A percentile compares a stretch with the other conserved stretches of the same genome.
Conservation (phyloP, 1,140 invertebrate species). For the Heterodera carotae region DNA sequence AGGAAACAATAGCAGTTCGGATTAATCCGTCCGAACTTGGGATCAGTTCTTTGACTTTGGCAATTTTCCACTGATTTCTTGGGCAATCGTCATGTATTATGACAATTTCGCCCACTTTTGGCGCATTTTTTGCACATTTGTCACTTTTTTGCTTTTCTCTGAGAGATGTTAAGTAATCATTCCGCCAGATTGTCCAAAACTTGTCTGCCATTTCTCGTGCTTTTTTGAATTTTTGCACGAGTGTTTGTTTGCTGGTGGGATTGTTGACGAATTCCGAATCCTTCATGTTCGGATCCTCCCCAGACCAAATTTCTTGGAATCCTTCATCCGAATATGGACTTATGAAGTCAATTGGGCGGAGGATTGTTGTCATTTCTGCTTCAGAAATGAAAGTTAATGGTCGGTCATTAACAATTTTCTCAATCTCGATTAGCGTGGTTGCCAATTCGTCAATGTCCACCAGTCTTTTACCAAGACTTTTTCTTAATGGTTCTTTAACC, state of each 20-base stretch:
- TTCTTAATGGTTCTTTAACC: constrained; percentile 57
- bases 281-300: neutral
- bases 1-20: neutral
- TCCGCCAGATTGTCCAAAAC: constrained; percentile 12
- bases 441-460: constrained; percentile 44
- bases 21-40: neutral
- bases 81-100: neutral
- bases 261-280: neutral
- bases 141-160: constrained; percentile 1
- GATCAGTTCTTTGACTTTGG: neutral
- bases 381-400: constrained; percentile 38
- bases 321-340: constrained; percentile 8
- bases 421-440: constrained; percentile 53
- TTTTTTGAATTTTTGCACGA: neutral
- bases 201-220: neutral
- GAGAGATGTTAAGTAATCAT: constrained; percentile 32
- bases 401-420: constrained; percentile 43
- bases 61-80: constrained; percentile 24
- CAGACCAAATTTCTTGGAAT: neutral
- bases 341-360: constrained; percentile 19
- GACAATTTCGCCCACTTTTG: constrained; percentile 15
- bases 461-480: constrained; percentile 48
- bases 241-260: neutral
- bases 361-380: neutral
- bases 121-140: neutral